Conservation (phyloP, 2,888 invertebrate genomes). For the Colletes collaris region DNA sequence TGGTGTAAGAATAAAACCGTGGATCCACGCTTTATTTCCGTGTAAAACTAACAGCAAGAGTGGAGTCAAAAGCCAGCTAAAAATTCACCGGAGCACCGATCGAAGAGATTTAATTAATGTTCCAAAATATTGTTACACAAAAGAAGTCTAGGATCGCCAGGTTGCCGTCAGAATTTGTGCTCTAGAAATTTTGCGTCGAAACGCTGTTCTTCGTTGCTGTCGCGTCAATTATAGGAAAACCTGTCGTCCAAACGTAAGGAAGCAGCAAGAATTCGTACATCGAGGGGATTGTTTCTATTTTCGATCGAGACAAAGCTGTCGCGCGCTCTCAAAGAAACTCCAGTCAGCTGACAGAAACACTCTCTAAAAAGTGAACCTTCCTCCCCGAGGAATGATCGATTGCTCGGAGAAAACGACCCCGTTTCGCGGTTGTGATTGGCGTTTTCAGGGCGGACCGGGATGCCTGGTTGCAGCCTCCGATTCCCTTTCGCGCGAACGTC, state of each 20-base stretch:
- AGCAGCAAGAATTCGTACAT: not conserved
- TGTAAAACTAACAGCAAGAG: too few species aligned
- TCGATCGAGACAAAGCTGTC: constrained; percentile 38
- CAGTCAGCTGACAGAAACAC: constrained; percentile 28
- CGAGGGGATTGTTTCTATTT: constrained; percentile 28
- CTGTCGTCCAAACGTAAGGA: not conserved
- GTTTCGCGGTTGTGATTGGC: constrained; percentile 57
- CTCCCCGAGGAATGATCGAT: constrained; percentile 48
- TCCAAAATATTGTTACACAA: too few species aligned
- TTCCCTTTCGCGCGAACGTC: constrained; percentile 33
- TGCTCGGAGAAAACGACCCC: constrained; percentile 37
- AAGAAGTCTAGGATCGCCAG: too few species aligned
- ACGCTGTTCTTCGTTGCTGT: too few species aligned
- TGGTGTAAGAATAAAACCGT: too few species aligned
- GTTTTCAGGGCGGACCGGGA: constrained; percentile 52
- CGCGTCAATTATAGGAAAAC: too few species aligned
- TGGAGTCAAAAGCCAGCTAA: too few species aligned
- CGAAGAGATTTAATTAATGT: too few species aligned
- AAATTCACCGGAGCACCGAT: too few species aligned
- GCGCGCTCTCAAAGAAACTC: constrained; percentile 24
- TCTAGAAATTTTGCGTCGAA: too few species aligned
- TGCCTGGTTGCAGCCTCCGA: constrained; percentile 23
- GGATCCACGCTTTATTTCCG: too few species aligned
- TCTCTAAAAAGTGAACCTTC: not conserved
- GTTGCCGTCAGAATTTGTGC: too few species aligned